Conservation (phyloP, 2,113 vertebrate genomes). For the Triplophysa dalaica region DNA sequence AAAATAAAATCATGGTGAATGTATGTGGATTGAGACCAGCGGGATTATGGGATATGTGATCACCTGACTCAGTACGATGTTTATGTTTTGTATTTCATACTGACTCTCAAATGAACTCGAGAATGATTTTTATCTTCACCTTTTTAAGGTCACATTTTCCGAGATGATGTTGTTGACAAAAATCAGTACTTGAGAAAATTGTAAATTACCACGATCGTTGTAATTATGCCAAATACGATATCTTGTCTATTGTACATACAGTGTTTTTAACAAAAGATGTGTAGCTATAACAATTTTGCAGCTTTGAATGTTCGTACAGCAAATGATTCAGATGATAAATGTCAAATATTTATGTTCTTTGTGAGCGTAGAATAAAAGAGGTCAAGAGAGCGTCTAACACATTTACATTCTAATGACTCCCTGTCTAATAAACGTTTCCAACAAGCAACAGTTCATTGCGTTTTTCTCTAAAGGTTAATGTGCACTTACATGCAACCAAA, state of each 20-base stretch:
- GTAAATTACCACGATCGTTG: slow-evolving; percentile 93
- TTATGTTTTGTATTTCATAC: slow-evolving; percentile 41
- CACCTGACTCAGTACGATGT: slow-evolving; percentile 59
- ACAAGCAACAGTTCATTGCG: slow-evolving; percentile 73
- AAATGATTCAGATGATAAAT: slow-evolving; percentile 97
- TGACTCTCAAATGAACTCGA: slow-evolving; percentile 63
- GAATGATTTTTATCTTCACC: slow-evolving; percentile 70
- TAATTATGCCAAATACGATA: slow-evolving; percentile 99
- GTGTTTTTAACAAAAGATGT: slow-evolving; percentile 97
- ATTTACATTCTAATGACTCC: slow-evolving; percentile 78
- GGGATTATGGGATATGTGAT: slow-evolving; percentile 65
- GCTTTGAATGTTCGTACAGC: slow-evolving; percentile 97
- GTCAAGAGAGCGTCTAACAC: slow-evolving; percentile 79
- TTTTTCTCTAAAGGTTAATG: slow-evolving; percentile 58
- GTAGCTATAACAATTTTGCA: slow-evolving; percentile 99
- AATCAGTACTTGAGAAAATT: slow-evolving; percentile 90
- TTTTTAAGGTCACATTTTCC: slow-evolving; percentile 66
- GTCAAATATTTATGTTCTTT: slow-evolving; percentile 98
- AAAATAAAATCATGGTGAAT: slow-evolving; percentile 32
- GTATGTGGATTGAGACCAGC: slow-evolving; percentile 50
- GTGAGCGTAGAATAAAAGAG: slow-evolving; percentile 88
- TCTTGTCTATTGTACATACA: slow-evolving; percentile 99
- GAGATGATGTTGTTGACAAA: slow-evolving; percentile 60
- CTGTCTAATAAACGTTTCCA: slow-evolving; percentile 69
- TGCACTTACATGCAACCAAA: background rate